A percentile compares a stretch with the other conserved stretches of the same genome.
phyloP scores from a whole-genome alignment of 2,797 vertebrate species.

The Yasuhikotakia modesta region DNA sequence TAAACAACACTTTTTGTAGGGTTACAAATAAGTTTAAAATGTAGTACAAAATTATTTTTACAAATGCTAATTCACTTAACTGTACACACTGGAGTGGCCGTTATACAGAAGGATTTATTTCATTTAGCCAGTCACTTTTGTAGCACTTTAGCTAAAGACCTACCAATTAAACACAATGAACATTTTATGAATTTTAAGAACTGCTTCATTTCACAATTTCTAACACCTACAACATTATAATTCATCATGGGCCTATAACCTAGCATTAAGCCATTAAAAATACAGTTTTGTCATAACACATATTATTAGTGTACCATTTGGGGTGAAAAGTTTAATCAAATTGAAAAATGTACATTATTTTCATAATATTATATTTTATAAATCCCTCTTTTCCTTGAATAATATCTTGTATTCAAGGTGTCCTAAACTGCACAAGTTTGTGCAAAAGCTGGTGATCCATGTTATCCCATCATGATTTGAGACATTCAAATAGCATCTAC shows the following conservation, averaged over 20 bases:
- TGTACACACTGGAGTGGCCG: background rate
- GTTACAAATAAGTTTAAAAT: background rate
- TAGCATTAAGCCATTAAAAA: background rate
- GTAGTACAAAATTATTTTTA: background rate
- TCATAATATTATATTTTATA: background rate
- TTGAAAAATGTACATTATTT: background rate
- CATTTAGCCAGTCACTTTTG: background rate
- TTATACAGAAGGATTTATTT: background rate
- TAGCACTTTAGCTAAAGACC: background rate
- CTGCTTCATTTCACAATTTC: background rate
- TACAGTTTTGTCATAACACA: background rate
- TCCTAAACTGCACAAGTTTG: background rate
- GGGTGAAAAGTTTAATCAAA: background rate
- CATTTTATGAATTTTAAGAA: background rate
- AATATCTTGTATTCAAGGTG: background rate
- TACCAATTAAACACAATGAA: background rate
- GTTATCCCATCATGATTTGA: background rate
- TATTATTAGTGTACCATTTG: background rate
- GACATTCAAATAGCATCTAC: background rate
- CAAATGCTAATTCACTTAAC: conserved; percentile 1
- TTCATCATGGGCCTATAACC: background rate
- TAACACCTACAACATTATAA: background rate
- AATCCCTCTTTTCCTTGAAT: background rate
- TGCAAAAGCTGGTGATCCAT: background rate
- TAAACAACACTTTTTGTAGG: conserved; percentile 3